These are phyloP conservation scores for Gasterosteus aculeatus DNA, from an alignment of 2,113 vertebrate genomes.

Conservation along the genomic window DNA sequence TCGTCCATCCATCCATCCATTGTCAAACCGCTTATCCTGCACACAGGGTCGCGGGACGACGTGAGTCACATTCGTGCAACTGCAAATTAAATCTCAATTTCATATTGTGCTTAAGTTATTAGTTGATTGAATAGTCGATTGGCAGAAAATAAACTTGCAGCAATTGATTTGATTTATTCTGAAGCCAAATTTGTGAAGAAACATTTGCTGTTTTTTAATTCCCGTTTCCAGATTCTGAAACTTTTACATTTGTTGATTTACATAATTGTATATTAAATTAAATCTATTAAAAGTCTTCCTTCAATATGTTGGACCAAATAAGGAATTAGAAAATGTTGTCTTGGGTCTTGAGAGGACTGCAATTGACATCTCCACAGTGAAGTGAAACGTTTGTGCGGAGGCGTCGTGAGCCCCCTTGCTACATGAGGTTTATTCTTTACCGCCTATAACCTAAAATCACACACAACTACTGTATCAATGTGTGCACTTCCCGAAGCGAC, in stretches of 20 bases:
- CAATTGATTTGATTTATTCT: neutral
- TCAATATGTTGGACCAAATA: neutral
- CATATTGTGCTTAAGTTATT: neutral
- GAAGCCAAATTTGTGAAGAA: neutral
- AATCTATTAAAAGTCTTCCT: neutral
- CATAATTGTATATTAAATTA: neutral
- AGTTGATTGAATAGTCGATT: neutral
- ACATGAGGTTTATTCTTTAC: conserved; percentile 28
- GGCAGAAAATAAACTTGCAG: neutral
- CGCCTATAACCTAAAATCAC: conserved; percentile 21
- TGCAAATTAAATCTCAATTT: neutral
- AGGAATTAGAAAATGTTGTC: neutral
- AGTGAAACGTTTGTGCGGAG: conserved; percentile 4
- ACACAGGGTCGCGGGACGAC: too few species aligned
- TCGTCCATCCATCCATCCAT: too few species aligned
- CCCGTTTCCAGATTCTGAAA: neutral
- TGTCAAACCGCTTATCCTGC: too few species aligned
- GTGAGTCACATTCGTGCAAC: neutral
- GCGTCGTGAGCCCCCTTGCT: conserved; percentile 23
- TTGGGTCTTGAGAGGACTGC: neutral
- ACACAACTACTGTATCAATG: conserved; percentile 33
- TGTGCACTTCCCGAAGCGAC: conserved; percentile 51
- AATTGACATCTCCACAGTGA: neutral
- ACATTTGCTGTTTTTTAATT: neutral
- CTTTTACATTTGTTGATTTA: neutral